These are phyloP conservation scores for Pristionchus fissidentatus DNA, from an alignment of 2,888 invertebrate genomes.

Conservation along the genomic window DNA sequence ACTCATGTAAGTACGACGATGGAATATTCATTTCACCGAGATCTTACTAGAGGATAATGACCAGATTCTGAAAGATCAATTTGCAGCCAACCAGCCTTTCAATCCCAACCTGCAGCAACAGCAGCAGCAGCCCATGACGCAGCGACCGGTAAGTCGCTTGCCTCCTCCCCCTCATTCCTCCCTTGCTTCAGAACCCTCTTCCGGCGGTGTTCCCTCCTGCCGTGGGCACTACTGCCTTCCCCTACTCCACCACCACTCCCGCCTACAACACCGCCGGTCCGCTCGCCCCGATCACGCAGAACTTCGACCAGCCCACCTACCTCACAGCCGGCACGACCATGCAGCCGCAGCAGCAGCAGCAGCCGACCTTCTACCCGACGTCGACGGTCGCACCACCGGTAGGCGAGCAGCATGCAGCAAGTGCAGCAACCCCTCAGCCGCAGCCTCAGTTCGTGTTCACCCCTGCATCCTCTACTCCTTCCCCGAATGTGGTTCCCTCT, in stretches of 20 bases:
- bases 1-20: no score
- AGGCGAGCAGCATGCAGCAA: neutral
- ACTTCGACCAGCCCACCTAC: slow-evolving; percentile 12
- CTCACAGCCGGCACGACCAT: neutral
- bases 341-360: neutral
- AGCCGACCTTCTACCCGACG: neutral
- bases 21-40: no score
- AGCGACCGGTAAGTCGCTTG: slow-evolving; percentile 9
- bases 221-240: slow-evolving; percentile 26
- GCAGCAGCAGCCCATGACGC: neutral
- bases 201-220: slow-evolving; percentile 11
- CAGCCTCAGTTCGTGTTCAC: neutral
- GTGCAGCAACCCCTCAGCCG: neutral
- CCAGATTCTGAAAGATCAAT: no score
- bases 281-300: slow-evolving; percentile 8
- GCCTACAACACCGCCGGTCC: slow-evolving; percentile 34
- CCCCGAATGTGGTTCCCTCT: neutral
- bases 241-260: slow-evolving; percentile 45
- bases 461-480: neutral
- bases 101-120: neutral
- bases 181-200: slow-evolving; percentile 7
- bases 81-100: slow-evolving; percentile 24
- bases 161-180: neutral
- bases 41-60: no score
- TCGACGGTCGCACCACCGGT: neutral